Conservation (phyloP, 2,113 vertebrate genomes). For the Telmatochromis sp. region DNA sequence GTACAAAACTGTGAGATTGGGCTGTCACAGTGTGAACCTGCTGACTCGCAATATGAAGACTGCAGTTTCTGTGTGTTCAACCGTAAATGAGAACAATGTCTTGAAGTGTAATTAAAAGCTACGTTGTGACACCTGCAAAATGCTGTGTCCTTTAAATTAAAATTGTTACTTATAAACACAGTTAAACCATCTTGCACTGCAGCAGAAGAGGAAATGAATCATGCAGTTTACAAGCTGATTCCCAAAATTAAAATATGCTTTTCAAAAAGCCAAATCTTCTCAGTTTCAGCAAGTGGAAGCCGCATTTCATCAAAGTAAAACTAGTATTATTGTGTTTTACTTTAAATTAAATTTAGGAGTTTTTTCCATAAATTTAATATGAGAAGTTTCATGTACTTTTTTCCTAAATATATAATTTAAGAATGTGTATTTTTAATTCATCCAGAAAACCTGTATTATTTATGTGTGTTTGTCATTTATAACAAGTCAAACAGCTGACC, state of each 20-base stretch:
- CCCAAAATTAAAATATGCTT: not conserved
- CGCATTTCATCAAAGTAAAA: not conserved
- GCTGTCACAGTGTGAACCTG: not conserved
- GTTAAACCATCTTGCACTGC: not conserved
- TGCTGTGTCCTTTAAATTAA: not conserved
- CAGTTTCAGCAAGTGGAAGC: not conserved
- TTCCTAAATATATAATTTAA: not conserved
- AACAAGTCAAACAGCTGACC: not conserved
- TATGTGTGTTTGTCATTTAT: not conserved
- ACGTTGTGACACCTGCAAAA: not conserved
- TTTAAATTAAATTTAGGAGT: not conserved
- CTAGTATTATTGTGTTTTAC: not conserved
- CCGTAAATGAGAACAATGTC: not conserved
- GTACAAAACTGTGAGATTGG: not conserved
- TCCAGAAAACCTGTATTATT: not conserved
- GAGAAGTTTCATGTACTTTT: not conserved
- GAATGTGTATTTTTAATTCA: not conserved
- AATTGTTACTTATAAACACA: not conserved
- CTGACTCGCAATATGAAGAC: not conserved
- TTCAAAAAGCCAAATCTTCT: not conserved
- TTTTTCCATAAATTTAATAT: not conserved
- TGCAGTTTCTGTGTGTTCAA: not conserved
- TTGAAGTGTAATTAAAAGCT: not conserved
- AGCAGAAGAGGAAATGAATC: not conserved
- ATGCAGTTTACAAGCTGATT: not conserved